A percentile compares a stretch with the other conserved stretches of the same genome.
These are phyloP conservation scores for Erynnis tages DNA, from an alignment of 2,888 invertebrate species.

Conservation along the genomic window DNA sequence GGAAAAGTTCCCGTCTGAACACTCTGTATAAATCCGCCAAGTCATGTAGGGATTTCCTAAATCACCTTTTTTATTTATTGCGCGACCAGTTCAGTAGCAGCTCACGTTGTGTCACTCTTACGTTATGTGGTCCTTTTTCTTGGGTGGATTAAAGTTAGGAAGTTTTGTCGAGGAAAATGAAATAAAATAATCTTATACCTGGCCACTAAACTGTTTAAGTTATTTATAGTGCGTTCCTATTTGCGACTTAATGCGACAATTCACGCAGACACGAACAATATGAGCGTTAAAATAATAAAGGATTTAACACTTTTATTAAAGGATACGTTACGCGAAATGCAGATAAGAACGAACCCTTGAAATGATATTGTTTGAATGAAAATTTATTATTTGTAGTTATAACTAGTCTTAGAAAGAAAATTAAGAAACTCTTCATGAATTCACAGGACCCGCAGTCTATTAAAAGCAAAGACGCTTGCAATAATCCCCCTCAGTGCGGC, in stretches of 20 bases:
- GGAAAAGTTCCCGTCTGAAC: slow-evolving; percentile 59
- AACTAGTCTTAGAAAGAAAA: too few species aligned
- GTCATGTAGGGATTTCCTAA: slow-evolving; percentile 77
- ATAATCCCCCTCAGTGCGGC: slow-evolving; percentile 12
- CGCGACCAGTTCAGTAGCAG: slow-evolving; percentile 55
- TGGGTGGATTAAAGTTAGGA: neutral
- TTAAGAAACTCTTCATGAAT: slow-evolving; percentile 6
- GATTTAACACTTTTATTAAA: too few species aligned
- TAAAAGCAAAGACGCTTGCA: slow-evolving; percentile 1
- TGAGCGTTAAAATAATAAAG: too few species aligned
- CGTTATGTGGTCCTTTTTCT: neutral
- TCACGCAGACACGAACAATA: too few species aligned
- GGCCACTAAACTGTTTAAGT: too few species aligned
- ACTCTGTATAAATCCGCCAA: slow-evolving; percentile 72
- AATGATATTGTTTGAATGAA: too few species aligned
- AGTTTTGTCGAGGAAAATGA: neutral
- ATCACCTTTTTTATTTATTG: slow-evolving; percentile 76
- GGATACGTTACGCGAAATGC: too few species aligned
- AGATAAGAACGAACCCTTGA: too few species aligned
- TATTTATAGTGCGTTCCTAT: neutral
- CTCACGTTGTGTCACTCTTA: slow-evolving; percentile 31
- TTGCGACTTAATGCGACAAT: too few species aligned
- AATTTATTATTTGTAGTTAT: too few species aligned
- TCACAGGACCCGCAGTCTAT: neutral
- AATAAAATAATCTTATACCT: too few species aligned